Evolutionary conservation across 2,113 vertebrate species (phyloP).

Genomic region (Triplophysa tibetana): DNA sequence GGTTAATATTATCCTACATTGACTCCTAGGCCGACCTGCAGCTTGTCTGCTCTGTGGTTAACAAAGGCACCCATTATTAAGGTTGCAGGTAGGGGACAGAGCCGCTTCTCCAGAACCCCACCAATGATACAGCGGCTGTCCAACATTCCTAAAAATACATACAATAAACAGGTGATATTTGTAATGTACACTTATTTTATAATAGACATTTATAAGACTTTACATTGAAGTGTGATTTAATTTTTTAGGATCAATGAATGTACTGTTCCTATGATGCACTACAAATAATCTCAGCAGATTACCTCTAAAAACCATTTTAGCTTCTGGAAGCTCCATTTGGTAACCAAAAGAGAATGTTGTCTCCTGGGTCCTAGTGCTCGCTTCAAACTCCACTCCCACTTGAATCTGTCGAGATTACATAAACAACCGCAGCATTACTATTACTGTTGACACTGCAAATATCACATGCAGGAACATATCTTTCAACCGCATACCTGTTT

Average conservation of each 20-base stretch:
- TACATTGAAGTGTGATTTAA: too few relatives aligned
- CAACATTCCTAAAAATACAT: constrained; percentile 78
- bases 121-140: constrained; percentile 96
- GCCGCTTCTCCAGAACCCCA: constrained; percentile 89
- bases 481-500: constrained; percentile 79
- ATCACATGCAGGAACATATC: neutral
- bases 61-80: constrained; percentile 93
- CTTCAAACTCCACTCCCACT: constrained; percentile 95
- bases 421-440: neutral
- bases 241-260: too few relatives aligned
- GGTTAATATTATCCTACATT: constrained; percentile 79
- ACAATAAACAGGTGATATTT: neutral
- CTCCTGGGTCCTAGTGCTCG: constrained; percentile 92
- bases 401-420: constrained; percentile 77
- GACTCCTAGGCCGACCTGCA: constrained; percentile 91
- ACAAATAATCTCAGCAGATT: neutral
- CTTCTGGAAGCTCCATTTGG: constrained; percentile 88
- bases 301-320: constrained; percentile 93
- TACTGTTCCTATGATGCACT: too few relatives aligned
- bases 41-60: constrained; percentile 90
- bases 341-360: constrained; percentile 94
- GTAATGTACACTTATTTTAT: neutral
- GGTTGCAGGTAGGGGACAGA: constrained; percentile 88
- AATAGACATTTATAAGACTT: neutral
- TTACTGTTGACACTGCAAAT: neutral